Evolutionary conservation across 2,888 invertebrate genomes (phyloP).

Genomic region (Aleiodes alternator): DNA sequence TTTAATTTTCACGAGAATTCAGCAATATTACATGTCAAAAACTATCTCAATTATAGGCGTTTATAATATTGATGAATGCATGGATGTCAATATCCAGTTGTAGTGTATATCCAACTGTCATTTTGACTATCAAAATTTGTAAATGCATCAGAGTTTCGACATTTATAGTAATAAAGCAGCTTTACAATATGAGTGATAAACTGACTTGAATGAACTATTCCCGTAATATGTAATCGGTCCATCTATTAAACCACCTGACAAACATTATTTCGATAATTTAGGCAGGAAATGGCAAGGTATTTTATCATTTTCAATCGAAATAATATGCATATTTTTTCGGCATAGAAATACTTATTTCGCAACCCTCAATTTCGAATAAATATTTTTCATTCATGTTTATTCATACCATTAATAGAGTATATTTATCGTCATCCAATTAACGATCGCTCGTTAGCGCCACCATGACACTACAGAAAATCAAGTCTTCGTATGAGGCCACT

Average conservation of each 20-base stretch:
- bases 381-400: too few relatives aligned
- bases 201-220: slow-evolving; percentile 15
- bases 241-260: slow-evolving; percentile 32
- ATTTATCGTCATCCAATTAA: too few relatives aligned
- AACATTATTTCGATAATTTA: slow-evolving; percentile 18
- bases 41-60: slow-evolving; percentile 66
- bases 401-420: too few relatives aligned
- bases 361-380: slow-evolving; percentile 28
- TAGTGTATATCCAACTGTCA: slow-evolving; percentile 15
- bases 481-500: slow-evolving; percentile 34
- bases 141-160: slow-evolving; percentile 2
- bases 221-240: neutral
- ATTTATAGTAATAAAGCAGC: neutral
- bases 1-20: neutral
- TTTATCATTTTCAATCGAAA: too few relatives aligned
- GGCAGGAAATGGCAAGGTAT: too few relatives aligned
- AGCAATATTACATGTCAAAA: slow-evolving; percentile 46
- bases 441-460: too few relatives aligned
- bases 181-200: slow-evolving; percentile 3
- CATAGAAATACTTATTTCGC: slow-evolving; percentile 55
- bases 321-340: too few relatives aligned
- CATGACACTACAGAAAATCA: slow-evolving; percentile 43
- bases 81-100: slow-evolving; percentile 52
- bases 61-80: slow-evolving; percentile 69
- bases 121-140: slow-evolving; percentile 2